Evolutionary conservation across 2,888 invertebrate species (phyloP).

Genomic region (Lasioglossum zephyrum): DNA sequence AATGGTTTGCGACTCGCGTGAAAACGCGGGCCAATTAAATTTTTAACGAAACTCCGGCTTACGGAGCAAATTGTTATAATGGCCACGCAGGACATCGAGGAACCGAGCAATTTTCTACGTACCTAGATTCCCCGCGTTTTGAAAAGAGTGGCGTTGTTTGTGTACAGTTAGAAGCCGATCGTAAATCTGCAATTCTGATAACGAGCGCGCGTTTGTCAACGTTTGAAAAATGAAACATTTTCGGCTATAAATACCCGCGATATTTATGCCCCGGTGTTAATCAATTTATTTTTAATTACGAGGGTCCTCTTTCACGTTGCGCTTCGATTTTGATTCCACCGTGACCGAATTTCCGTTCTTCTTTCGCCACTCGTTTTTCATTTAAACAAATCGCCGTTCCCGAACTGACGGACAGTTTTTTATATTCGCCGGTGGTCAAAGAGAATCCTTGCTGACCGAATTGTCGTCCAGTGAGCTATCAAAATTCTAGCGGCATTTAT

Average conservation of each 20-base stretch:
- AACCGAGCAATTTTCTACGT: background rate
- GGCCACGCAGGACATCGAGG: background rate
- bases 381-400: background rate
- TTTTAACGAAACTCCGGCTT: background rate
- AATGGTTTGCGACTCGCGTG: background rate
- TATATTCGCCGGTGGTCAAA: background rate
- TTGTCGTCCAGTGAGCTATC: background rate
- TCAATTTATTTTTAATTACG: background rate
- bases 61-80: slow-evolving; percentile 1
- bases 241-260: background rate
- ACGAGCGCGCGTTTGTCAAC: background rate
- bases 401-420: background rate
- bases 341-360: background rate
- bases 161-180: background rate
- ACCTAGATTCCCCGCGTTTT: background rate
- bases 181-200: background rate
- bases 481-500: background rate
- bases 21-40: slow-evolving; percentile 21
- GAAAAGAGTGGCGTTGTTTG: background rate
- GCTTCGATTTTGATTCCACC: background rate
- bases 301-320: background rate
- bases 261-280: background rate
- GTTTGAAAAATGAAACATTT: background rate
- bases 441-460: background rate
- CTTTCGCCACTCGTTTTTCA: background rate